Base-by-base conservation (phyloP, 1,140 invertebrate species). In the Teleopsis dalmanni region DNA sequence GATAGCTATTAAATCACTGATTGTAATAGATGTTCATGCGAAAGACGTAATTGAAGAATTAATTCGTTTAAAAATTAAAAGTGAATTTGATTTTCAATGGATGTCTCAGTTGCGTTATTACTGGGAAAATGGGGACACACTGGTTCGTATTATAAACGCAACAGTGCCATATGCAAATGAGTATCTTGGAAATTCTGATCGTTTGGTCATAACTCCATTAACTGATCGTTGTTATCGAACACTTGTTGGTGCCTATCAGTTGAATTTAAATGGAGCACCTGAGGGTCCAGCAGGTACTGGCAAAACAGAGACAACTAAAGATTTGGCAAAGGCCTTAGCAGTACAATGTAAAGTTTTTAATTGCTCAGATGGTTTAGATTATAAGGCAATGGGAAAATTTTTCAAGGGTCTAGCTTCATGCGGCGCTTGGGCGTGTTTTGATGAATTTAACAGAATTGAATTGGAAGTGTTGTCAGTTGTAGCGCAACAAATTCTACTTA, bases 381-480 rank as follows among this genome's bases (percentile, higher is more conserved):
- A 91, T 65, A 90, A 92, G 61, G 88, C 89, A 25, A 88, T 96
- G 81, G 89, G 91, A 21, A 94, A 93, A 72, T 89, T 87, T 72
- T 89, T 91, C 58, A 88, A 87, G 71, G 91, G 91, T 18, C 65
- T 95, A 3, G 88, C 91, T 7, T 84, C 88, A 5, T 87, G 78
- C 14, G 93, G 92, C 0, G 89, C 91, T 0, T 95, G 91, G 91
- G 88, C 87, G 0, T 95, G 92, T 65, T 94, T 96, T 60, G 92
- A 96, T 60, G 92, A 95, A 72, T 95, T 96, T 64, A 95, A 95
- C 66, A 75, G 87, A n/a, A 93, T 96, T 53, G 91, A 95, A 54
- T 74, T 94, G 36, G 91, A 94, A 74, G 86, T 90, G 4, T 60
- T 91, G 0, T 88, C 85, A 0, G 87, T 89, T 0, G 81, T 91